Evolutionary conservation across 2,113 vertebrate species (phyloP), one percentile per base, ranked within the genome.

Genomic region (Phrynosoma platyrhinos): DNA sequence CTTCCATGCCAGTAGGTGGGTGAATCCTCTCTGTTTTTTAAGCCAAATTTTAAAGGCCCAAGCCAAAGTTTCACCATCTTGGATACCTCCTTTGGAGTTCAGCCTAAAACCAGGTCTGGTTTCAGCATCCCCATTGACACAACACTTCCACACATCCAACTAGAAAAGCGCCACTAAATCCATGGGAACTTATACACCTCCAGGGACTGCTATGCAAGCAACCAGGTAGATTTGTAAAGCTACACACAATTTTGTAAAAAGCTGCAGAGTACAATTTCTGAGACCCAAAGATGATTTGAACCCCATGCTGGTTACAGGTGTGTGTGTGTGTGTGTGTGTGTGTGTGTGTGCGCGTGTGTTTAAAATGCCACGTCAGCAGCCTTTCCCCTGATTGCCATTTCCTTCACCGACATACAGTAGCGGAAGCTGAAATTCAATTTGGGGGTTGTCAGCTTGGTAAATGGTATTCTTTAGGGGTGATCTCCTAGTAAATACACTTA

Each of bases 391-490:
- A 95, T 90, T 85, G 92, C 93, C 94, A 83, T 91, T 92, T 93
- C 89, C 92, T 90, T 94, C 94, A 94, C 83, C 91, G 93, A 93
- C 90, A 92, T 92, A 84, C 58, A 82, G 88, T 68, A 93, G 92
- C 87, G 93, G 87, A 95, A 94, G 55, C 91, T 89, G 88, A 88
- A 93, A 94, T 96, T 95, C 87, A 95, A 95, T 96, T 96, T 95
- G 82, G 91, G 91, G 89, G 91, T 94, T 96, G 95, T 94, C 72
- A 92, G 89, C 86, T 95, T 94, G 87, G 92, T 93, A 94, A 95
- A 94, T 93, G 77, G 77, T 77, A 94, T 96, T 94, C 92, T 94
- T 93, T 94, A 92, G 93, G 81, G 92, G 86, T 76, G 55, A 85
- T 91, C 82, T 87, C 88, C 82, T 76, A 79, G 89, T 93, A 95